Percentiles rank a stretch among this genome's conserved stretches.
These are phyloP conservation scores for Dicroscelio sp. DNA, from an alignment of 2,888 invertebrate species.

Conservation along the genomic window DNA sequence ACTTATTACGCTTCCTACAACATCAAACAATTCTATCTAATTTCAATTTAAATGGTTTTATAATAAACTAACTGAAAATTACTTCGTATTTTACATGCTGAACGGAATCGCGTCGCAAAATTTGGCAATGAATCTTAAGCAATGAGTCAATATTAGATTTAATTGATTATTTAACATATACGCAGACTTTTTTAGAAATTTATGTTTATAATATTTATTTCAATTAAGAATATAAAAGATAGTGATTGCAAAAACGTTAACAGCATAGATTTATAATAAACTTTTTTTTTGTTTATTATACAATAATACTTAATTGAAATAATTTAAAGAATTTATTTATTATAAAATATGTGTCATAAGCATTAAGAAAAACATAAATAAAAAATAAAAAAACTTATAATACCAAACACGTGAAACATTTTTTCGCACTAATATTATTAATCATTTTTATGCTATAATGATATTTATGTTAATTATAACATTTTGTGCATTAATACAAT, in stretches of 20 bases:
- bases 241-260: not conserved
- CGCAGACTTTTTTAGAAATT: not conserved
- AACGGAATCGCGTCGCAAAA: no score
- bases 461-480: not conserved
- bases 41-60: no score
- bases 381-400: not conserved
- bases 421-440: not conserved
- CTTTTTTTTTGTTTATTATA: not conserved
- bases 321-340: no score
- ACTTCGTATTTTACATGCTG: conserved; percentile 32
- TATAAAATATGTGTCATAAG: not conserved
- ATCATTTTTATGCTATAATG: not conserved
- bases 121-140: no score
- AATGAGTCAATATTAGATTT: not conserved
- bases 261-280: no score
- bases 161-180: not conserved
- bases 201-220: not conserved
- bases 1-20: no score
- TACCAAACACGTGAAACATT: not conserved
- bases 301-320: not conserved
- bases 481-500: not conserved
- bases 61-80: no score
- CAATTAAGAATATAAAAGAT: not conserved
- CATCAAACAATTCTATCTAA: no score
- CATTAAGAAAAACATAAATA: not conserved